These are phyloP conservation scores for Patella pellucida DNA, from an alignment of 2,888 invertebrate genomes.

Conservation along the genomic window DNA sequence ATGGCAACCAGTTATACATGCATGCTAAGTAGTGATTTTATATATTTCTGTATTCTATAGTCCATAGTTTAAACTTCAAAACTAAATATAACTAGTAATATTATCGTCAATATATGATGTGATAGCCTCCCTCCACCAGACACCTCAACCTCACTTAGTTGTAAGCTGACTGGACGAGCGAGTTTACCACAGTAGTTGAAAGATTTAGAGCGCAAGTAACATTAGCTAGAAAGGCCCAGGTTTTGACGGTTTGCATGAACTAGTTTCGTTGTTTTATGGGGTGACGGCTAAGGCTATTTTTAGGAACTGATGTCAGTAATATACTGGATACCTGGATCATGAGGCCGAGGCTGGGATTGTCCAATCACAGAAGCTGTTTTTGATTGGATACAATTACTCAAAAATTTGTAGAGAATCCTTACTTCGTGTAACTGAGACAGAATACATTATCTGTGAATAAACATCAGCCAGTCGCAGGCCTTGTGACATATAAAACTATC, in stretches of 20 bases:
- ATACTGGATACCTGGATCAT: slow-evolving; percentile 9
- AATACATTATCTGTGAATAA: no score
- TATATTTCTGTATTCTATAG: slow-evolving; percentile 8
- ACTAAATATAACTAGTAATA: slow-evolving; percentile 9
- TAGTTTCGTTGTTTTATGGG: not conserved
- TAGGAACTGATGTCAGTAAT: not conserved
- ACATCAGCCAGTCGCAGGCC: no score
- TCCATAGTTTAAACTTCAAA: not conserved
- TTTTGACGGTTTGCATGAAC: not conserved
- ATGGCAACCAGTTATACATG: slow-evolving; percentile 38
- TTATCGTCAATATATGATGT: not conserved
- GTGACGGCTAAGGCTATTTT: not conserved
- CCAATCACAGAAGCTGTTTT: slow-evolving; percentile 5
- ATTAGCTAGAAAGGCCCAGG: slow-evolving; percentile 1
- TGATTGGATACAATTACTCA: slow-evolving; percentile 6
- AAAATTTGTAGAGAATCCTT: not conserved
- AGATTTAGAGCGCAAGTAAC: slow-evolving; percentile 7
- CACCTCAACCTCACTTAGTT: not conserved
- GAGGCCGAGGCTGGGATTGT: slow-evolving; percentile 11
- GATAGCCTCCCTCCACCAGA: slow-evolving; percentile 9
- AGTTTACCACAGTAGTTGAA: slow-evolving; percentile 5
- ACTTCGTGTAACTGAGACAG: no score
- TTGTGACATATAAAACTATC: not conserved
- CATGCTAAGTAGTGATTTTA: slow-evolving; percentile 29
- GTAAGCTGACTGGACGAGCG: slow-evolving; percentile 5